phyloP scores from a whole-genome alignment of 2,888 invertebrate genomes.

The Melanargia galathea region DNA sequence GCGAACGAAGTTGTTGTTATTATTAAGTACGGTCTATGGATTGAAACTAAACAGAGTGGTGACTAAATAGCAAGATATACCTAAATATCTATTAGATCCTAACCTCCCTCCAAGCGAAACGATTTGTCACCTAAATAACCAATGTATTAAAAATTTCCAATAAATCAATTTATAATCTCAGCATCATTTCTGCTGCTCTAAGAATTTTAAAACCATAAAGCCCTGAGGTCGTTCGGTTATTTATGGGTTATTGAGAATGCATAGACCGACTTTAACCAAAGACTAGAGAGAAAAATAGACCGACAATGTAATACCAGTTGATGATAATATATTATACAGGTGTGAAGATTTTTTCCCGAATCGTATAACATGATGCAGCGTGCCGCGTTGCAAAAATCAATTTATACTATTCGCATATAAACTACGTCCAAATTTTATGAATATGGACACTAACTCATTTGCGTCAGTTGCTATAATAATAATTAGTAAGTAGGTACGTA shows the following conservation, averaged over 20 bases:
- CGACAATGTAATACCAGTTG: background rate
- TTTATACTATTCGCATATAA: no score
- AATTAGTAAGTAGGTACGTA: no score
- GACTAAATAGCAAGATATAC: background rate
- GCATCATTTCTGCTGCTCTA: conserved; percentile 24
- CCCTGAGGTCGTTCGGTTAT: conserved; percentile 34
- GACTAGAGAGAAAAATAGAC: conserved; percentile 5
- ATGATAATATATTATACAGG: background rate
- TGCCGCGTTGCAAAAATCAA: no score
- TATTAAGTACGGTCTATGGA: no score
- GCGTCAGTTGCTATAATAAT: no score
- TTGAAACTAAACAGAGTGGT: background rate
- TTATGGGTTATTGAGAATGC: conserved; percentile 29
- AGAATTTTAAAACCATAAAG: conserved; percentile 32
- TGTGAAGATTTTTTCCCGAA: no score
- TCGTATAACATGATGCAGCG: no score
- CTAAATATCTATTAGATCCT: background rate
- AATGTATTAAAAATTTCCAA: conserved; percentile 12
- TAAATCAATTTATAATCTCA: conserved; percentile 34
- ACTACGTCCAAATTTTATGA: no score
- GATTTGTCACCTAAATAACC: conserved; percentile 9
- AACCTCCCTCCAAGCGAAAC: background rate
- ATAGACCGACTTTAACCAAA: conserved; percentile 19
- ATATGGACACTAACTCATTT: no score
- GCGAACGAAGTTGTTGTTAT: no score